A percentile compares a stretch with the other conserved stretches of the same genome.
Conservation (phyloP, 2,888 invertebrate genomes). For the Aphodius granarius region DNA sequence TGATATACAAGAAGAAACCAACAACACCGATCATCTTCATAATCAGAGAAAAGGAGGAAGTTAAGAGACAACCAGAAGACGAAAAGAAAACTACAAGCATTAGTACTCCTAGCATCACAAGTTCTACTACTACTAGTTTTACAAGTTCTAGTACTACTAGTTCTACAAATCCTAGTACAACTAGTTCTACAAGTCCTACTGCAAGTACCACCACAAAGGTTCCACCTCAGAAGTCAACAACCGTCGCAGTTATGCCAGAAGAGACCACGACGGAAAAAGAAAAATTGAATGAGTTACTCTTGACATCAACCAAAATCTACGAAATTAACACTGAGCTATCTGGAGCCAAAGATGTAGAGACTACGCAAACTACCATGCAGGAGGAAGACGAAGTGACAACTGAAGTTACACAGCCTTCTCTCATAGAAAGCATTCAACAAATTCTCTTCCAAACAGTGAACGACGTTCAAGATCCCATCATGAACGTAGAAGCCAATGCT, state of each 20-base stretch:
- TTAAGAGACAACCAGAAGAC: background rate
- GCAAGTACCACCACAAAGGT: background rate
- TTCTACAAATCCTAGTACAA: background rate
- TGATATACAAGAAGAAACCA: slow-evolving; percentile 2
- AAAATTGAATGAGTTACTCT: slow-evolving; percentile 43
- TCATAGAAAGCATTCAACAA: slow-evolving; percentile 47
- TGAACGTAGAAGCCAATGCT: slow-evolving; percentile 31
- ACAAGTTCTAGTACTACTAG: background rate
- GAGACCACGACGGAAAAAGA: slow-evolving; percentile 28
- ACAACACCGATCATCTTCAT: slow-evolving; percentile 24
- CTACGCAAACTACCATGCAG: slow-evolving; percentile 20
- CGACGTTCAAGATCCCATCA: slow-evolving; percentile 35
- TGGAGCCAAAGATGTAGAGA: slow-evolving; percentile 7
- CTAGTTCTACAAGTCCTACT: too few relatives aligned
- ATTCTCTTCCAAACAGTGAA: slow-evolving; percentile 45
- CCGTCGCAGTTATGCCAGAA: background rate
- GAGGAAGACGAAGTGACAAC: slow-evolving; percentile 24
- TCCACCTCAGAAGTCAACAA: background rate
- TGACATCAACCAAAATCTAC: slow-evolving; percentile 47
- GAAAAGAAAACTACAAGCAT: background rate
- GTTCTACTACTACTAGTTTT: too few relatives aligned
- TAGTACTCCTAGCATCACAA: background rate
- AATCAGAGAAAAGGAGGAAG: slow-evolving; percentile 18
- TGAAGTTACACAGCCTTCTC: slow-evolving; percentile 37
- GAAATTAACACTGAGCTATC: slow-evolving; percentile 47